Evolutionary conservation across 2,113 vertebrate genomes (phyloP), one percentile per base, ranked within the genome.

Genomic region (Cottus gobio): DNA sequence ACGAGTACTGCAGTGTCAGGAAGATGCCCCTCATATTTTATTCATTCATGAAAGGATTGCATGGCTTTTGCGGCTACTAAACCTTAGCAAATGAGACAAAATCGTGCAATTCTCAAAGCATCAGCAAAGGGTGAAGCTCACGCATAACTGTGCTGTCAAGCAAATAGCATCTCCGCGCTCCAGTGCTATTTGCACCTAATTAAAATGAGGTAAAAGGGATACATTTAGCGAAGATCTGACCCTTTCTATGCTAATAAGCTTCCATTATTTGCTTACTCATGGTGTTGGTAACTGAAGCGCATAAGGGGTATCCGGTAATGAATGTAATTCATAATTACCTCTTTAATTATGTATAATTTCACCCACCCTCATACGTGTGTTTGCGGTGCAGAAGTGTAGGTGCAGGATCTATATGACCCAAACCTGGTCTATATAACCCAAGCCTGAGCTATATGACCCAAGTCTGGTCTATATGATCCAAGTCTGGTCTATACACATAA

Each of bases 21-120:
- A 37, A 61, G n/a, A 31, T 30, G 11, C 28, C 28, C 18, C 39
- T 76, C 15, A 52, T 73, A 26, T 61, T 72, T 61, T 42, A 39
- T 71, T 57, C 8, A 63, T 67, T 54, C 9, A 24, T 1, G 26
- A 26, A 26, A 26, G n/a, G 10, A 56, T 56, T 26, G 52, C 24
- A 10, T 26, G 52, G n/a, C n/a, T 24, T 24, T 24, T 24, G 10
- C 10, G 9, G 22, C 22, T 3, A 10, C 9, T 24, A 54, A 54
- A 54, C 50, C 9, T 26, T 10, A 4, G 11, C 52, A 26, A 48
- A 48, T 48, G 46, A 48, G 46, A 56, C n/a, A 56, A 52, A 52
- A 20, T 50, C 20, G 7, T 22, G 48, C 20, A n/a, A n/a, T n/a
- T n/a, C n/a, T n/a, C n/a, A n/a, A n/a, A n/a, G n/a, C n/a, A n/a